phyloP scores from a whole-genome alignment of 2,113 vertebrate genomes.

The Hiodon tergisus region DNA sequence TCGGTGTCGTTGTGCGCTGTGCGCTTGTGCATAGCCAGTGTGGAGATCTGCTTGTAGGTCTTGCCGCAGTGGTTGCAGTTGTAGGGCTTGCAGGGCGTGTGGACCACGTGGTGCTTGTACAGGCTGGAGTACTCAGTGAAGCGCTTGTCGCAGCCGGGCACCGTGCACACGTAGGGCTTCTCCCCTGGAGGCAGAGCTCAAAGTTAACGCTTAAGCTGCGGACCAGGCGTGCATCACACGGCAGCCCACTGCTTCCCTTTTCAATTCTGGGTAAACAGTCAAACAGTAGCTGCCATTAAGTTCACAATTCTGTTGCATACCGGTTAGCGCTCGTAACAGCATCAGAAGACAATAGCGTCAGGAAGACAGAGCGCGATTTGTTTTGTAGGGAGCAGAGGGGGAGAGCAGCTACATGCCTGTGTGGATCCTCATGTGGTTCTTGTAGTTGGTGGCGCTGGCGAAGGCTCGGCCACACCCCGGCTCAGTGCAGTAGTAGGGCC shows the following conservation, averaged over 20 bases:
- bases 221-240: not conserved
- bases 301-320: not conserved
- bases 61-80: slow-evolving; percentile 98
- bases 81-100: slow-evolving; percentile 97
- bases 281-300: not conserved
- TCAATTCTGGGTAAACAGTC: too few species aligned
- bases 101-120: slow-evolving; percentile 97
- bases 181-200: slow-evolving; percentile 66
- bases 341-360: too few species aligned
- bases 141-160: slow-evolving; percentile 95
- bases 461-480: slow-evolving; percentile 94
- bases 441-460: slow-evolving; percentile 97
- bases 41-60: slow-evolving; percentile 98
- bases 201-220: not conserved
- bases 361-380: too few species aligned
- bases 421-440: slow-evolving; percentile 98
- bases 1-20: slow-evolving; percentile 95
- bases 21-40: slow-evolving; percentile 95
- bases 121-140: slow-evolving; percentile 99
- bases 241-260: too few species aligned
- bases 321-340: too few species aligned
- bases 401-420: slow-evolving; percentile 66
- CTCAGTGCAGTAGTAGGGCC: slow-evolving; percentile 96
- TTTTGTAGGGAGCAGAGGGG: not conserved
- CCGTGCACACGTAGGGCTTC: slow-evolving; percentile 98